Percentiles rank a stretch among this genome's conserved stretches.
Conservation (phyloP, 2,797 vertebrate species). For the Intellagama lesueurii region DNA sequence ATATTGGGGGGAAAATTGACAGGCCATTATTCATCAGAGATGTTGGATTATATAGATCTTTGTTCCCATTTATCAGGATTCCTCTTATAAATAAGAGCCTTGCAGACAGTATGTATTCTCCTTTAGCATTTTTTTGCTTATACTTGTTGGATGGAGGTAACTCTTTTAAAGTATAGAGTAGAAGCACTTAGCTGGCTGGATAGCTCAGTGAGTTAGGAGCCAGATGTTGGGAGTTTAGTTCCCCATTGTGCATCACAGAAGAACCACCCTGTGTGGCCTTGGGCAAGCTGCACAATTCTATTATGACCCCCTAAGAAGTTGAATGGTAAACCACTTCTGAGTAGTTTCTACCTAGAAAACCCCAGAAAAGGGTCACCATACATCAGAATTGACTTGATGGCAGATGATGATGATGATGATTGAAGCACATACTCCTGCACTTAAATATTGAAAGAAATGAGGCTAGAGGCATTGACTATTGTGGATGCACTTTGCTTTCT, state of each 20-base stretch:
- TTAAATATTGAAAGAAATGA: conserved; percentile 12
- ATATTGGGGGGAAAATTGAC: background rate
- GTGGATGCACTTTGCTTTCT: conserved; percentile 48
- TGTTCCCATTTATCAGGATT: too few relatives aligned
- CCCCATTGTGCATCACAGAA: too few relatives aligned
- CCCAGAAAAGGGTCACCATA: too few relatives aligned
- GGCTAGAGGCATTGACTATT: conserved; percentile 42
- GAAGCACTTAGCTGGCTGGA: background rate
- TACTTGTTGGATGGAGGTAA: background rate
- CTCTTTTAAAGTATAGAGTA: background rate
- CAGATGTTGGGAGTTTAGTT: too few relatives aligned
- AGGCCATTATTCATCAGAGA: background rate
- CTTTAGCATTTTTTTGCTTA: background rate
- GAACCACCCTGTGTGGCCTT: too few relatives aligned
- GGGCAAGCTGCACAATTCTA: background rate
- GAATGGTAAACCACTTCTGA: too few relatives aligned
- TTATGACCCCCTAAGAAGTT: background rate
- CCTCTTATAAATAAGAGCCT: too few relatives aligned
- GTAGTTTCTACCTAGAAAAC: too few relatives aligned
- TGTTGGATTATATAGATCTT: background rate
- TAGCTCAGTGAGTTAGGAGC: too few relatives aligned
- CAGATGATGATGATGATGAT: too few relatives aligned
- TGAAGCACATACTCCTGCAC: background rate
- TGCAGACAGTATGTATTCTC: accelerated
- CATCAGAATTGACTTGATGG: too few relatives aligned